Base-by-base conservation (phyloP, 2,888 invertebrate genomes). In the Eristalinus sepulchralis region DNA sequence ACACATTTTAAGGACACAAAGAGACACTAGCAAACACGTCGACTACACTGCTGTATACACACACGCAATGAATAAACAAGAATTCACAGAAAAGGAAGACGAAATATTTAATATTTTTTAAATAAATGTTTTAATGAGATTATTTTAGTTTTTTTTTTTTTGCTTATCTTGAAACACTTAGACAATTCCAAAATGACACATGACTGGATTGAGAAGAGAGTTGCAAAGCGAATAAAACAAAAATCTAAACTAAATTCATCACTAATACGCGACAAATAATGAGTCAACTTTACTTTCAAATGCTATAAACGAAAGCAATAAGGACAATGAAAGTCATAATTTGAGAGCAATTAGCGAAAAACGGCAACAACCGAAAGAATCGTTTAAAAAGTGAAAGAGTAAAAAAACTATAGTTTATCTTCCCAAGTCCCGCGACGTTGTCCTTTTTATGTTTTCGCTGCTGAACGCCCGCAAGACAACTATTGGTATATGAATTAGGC, bases 391-490 rank as follows among this genome's bases (percentile, higher is more conserved):
- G 73, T 73, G 83, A 67, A 86, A 79, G 86, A 79, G 78, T 83
- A 86, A 86, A 83, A 79, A 86, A 86, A 86, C 77, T 79, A 86
- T 86, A 83, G 78, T 82, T 77, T 82, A 67, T 33, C 71, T 86
- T 66, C 31, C 13, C 34, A 70, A 85, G 77, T 85, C 77, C 63
- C 86, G 86, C 86, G 83, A 82, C 86, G 86, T 76, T 78, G 71
- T 75, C 80, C 83, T 67, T 87, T 83, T 60, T 47, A 78, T 67
- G 83, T 83, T 83, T 83, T 80, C 76, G 20, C 79, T 80, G 80
- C 72, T 71, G 64, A 63, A 87, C 83, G 87, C 79, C 80, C 80
- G 80, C 79, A 87, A 83, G 87, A 80, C 83, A 80, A 87, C 87
- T 87, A 80, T 66, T 71, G 60, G 60, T 75, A 20, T 73, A 63